Percentiles rank a stretch among this genome's conserved stretches.
These are phyloP conservation scores for Fragum sueziense DNA, from an alignment of 2,888 invertebrate species.

Conservation along the genomic window DNA sequence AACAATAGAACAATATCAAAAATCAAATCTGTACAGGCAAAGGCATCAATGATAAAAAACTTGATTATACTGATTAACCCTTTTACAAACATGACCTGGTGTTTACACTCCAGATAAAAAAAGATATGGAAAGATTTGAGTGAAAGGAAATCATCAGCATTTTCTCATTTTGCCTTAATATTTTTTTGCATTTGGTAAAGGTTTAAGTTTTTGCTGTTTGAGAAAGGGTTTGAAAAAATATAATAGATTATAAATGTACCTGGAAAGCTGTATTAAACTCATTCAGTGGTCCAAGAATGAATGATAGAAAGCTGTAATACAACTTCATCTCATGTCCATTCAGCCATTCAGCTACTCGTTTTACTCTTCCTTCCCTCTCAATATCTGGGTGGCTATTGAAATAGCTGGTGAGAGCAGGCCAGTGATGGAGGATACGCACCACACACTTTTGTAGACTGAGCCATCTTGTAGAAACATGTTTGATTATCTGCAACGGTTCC, in stretches of 20 bases:
- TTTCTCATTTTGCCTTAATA: not conserved
- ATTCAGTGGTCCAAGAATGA: slow-evolving; percentile 41
- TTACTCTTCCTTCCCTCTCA: slow-evolving; percentile 22
- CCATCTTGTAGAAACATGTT: slow-evolving; percentile 51
- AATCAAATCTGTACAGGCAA: too few species aligned
- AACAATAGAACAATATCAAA: too few species aligned
- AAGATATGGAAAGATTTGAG: not conserved
- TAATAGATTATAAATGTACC: slow-evolving; percentile 9
- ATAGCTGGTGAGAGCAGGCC: slow-evolving; percentile 51
- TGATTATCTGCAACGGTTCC: slow-evolving; percentile 31
- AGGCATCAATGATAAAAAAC: too few species aligned
- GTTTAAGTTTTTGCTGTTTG: not conserved
- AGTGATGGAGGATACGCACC: slow-evolving; percentile 43
- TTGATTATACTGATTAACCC: too few species aligned
- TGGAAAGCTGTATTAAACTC: slow-evolving; percentile 58
- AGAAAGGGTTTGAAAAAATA: not conserved
- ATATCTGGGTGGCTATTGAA: slow-evolving; percentile 42
- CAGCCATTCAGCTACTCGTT: slow-evolving; percentile 24
- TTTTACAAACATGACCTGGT: too few species aligned
- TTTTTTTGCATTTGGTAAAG: not conserved
- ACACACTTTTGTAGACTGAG: slow-evolving; percentile 50
- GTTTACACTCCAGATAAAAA: not conserved
- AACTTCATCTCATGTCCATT: slow-evolving; percentile 11
- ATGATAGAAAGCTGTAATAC: slow-evolving; percentile 38
- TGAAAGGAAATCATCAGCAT: not conserved